Evolutionary conservation across 1,140 invertebrate species (phyloP).

Genomic region (Hylaeus anthracinus): DNA sequence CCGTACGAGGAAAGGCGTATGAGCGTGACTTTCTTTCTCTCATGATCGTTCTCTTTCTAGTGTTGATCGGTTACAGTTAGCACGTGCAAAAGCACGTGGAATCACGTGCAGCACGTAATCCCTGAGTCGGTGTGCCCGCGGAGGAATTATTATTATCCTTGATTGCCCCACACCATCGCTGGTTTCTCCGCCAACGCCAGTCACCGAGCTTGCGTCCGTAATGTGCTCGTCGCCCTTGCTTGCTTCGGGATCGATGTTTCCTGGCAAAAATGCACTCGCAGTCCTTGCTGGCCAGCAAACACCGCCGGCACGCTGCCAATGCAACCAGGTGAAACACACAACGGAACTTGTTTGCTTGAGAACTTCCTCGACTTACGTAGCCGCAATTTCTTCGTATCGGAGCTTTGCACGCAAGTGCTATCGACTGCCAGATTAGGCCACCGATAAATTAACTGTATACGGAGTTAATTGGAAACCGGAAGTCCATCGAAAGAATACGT

Average conservation of each 20-base stretch:
- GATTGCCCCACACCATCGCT: slow-evolving; percentile 57
- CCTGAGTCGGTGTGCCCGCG: slow-evolving; percentile 69
- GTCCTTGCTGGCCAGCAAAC: slow-evolving; percentile 2
- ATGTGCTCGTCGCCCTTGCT: slow-evolving; percentile 2
- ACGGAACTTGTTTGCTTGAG: slow-evolving; percentile 6
- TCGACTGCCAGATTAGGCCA: neutral
- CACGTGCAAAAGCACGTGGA: slow-evolving; percentile 25
- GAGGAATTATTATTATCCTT: slow-evolving; percentile 66
- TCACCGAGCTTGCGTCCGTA: neutral
- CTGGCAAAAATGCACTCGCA: slow-evolving; percentile 30
- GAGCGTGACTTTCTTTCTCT: slow-evolving; percentile 48
- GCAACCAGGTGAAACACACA: neutral
- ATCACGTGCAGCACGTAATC: slow-evolving; percentile 75
- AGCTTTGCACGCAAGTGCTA: slow-evolving; percentile 18
- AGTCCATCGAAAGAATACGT: neutral
- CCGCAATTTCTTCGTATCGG: slow-evolving; percentile 7
- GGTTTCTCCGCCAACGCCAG: slow-evolving; percentile 39
- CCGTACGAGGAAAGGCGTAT: slow-evolving; percentile 51
- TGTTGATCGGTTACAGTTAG: slow-evolving; percentile 31
- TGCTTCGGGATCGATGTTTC: slow-evolving; percentile 9
- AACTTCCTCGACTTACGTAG: slow-evolving; percentile 40
- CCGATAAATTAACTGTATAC: neutral
- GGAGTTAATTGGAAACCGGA: neutral
- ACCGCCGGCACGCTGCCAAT: neutral
- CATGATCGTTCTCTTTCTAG: slow-evolving; percentile 7